A percentile compares a stretch with the other conserved stretches of the same genome.
These are phyloP conservation scores for Salmo trutta DNA, from an alignment of 2,797 vertebrate species.

Conservation along the genomic window DNA sequence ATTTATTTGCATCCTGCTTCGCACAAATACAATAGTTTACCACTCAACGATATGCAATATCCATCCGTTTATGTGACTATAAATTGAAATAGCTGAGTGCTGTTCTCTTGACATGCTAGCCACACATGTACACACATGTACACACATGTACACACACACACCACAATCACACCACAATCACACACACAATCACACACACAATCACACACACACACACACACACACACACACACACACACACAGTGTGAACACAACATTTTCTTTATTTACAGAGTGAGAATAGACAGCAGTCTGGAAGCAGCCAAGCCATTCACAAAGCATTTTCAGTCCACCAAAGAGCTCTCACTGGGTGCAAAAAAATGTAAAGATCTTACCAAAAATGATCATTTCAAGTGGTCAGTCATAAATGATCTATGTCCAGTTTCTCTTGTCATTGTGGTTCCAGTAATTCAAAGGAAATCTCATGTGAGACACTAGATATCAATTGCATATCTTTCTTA, in stretches of 20 bases:
- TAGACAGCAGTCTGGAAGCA: too few species aligned
- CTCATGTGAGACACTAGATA: not conserved
- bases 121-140: not conserved
- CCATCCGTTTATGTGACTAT: not conserved
- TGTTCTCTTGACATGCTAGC: not conserved
- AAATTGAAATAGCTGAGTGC: not conserved
- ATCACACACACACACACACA: too few species aligned
- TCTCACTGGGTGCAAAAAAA: not conserved
- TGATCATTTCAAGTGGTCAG: not conserved
- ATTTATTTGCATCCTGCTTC: not conserved
- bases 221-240: too few species aligned
- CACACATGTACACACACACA: not conserved
- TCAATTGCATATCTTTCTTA: not conserved
- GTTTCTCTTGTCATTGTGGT: not conserved
- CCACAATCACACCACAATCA: not conserved
- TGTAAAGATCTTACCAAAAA: not conserved
- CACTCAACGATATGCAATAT: not conserved
- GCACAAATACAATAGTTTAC: slow-evolving; percentile 9
- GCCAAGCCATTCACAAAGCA: not conserved
- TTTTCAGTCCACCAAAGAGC: not conserved
- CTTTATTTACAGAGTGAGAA: too few species aligned
- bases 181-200: not conserved
- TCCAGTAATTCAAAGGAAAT: not conserved
- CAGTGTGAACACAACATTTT: too few species aligned
- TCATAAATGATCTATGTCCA: not conserved